phyloP scores from a whole-genome alignment of 2,888 invertebrate species.

The Syrista parreyssii region DNA sequence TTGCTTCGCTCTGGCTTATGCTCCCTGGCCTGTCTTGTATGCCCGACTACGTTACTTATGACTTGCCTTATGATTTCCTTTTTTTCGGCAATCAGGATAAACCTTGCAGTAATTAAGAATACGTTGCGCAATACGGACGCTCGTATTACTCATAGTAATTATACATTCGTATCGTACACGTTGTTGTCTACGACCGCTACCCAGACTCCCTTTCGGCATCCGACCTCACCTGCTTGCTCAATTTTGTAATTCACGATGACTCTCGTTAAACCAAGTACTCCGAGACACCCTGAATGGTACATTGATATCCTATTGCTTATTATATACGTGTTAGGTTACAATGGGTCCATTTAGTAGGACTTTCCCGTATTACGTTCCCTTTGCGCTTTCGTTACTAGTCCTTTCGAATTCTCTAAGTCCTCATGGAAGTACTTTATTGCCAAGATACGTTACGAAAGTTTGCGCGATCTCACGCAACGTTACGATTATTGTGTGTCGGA shows the following conservation, averaged over 20 bases:
- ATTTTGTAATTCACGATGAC: neutral
- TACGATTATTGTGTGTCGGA: neutral
- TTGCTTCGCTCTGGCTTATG: neutral
- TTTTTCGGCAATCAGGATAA: slow-evolving; percentile 21
- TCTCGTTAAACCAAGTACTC: neutral
- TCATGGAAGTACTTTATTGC: neutral
- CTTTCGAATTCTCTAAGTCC: neutral
- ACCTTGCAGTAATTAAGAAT: slow-evolving; percentile 21
- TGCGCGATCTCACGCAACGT: neutral
- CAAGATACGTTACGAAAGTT: neutral
- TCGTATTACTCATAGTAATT: neutral
- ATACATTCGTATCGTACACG: neutral
- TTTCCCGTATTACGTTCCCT: neutral
- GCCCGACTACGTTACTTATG: neutral
- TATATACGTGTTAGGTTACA: neutral
- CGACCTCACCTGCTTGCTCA: neutral
- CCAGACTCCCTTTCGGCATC: neutral
- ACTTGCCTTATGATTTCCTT: slow-evolving; percentile 11
- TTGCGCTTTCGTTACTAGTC: neutral
- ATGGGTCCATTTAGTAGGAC: neutral
- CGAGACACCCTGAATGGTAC: neutral
- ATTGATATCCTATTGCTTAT: neutral
- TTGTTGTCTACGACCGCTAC: neutral
- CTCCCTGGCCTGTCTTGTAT: neutral
- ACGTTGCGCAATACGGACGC: neutral